Conservation (phyloP, 1,140 invertebrate species). For the Venturia canescens region DNA sequence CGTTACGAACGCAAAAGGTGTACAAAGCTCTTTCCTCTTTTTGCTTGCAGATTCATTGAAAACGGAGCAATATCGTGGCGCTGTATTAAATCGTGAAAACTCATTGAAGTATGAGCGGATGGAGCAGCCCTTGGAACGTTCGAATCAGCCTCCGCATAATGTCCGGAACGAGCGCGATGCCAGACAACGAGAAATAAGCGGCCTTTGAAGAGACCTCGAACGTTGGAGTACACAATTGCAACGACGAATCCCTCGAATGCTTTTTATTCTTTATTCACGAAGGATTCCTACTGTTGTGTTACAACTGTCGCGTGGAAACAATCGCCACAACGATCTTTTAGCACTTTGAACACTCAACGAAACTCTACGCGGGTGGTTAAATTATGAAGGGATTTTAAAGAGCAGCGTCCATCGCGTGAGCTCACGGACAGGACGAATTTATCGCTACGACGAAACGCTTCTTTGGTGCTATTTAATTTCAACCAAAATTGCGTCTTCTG, state of each 20-base stretch:
- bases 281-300: not conserved
- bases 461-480: too few relatives aligned
- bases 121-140: too few relatives aligned
- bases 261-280: not conserved
- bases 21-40: not conserved
- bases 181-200: not conserved
- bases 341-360: not conserved
- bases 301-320: not conserved
- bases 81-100: too few relatives aligned
- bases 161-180: not conserved
- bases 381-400: not conserved
- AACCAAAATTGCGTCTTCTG: too few relatives aligned
- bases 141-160: not conserved
- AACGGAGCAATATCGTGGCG: not conserved
- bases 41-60: slow-evolving; percentile 15
- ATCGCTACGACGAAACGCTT: too few relatives aligned
- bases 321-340: not conserved
- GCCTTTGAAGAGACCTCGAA: not conserved
- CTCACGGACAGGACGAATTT: not conserved
- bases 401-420: not conserved
- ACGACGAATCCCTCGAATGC: not conserved
- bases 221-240: not conserved
- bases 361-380: not conserved
- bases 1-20: not conserved
- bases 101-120: too few relatives aligned